Conservation (phyloP, 2,797 vertebrate species). For the Luscinia megarhynchos region DNA sequence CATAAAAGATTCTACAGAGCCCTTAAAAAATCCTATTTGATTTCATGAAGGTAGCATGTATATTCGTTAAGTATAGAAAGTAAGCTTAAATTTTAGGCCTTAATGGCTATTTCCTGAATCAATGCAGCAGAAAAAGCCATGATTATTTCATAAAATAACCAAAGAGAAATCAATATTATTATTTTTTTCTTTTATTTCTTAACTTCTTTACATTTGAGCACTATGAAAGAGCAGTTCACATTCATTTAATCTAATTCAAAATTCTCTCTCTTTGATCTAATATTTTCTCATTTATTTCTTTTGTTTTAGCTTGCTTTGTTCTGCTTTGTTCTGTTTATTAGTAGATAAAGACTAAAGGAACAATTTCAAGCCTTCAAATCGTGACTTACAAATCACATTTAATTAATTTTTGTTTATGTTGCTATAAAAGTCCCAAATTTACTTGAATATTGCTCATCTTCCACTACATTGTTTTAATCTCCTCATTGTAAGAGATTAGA, state of each 20-base stretch:
- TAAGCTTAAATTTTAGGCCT: not conserved
- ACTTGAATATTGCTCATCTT: not conserved
- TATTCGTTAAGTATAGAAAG: not conserved
- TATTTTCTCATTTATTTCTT: not conserved
- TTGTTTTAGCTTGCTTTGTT: not conserved
- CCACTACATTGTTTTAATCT: not conserved
- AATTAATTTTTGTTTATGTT: not conserved
- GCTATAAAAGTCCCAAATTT: not conserved
- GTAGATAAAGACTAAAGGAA: not conserved
- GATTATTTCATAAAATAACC: not conserved
- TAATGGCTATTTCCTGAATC: not conserved
- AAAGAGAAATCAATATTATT: not conserved
- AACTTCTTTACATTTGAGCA: not conserved
- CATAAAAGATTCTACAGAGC: not conserved
- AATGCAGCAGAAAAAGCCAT: not conserved
- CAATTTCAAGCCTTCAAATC: not conserved
- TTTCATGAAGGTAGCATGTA: not conserved
- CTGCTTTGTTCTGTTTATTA: not conserved
- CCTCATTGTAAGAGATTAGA: not conserved
- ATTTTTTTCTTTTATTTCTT: not conserved
- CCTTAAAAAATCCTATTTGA: not conserved
- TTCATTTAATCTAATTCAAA: not conserved
- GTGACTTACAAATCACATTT: not conserved
- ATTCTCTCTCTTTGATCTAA: not conserved
- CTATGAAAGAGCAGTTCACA: not conserved